These are phyloP conservation scores for Vanacampus margaritifer DNA, from an alignment of 2,113 vertebrate species.

Conservation along the genomic window DNA sequence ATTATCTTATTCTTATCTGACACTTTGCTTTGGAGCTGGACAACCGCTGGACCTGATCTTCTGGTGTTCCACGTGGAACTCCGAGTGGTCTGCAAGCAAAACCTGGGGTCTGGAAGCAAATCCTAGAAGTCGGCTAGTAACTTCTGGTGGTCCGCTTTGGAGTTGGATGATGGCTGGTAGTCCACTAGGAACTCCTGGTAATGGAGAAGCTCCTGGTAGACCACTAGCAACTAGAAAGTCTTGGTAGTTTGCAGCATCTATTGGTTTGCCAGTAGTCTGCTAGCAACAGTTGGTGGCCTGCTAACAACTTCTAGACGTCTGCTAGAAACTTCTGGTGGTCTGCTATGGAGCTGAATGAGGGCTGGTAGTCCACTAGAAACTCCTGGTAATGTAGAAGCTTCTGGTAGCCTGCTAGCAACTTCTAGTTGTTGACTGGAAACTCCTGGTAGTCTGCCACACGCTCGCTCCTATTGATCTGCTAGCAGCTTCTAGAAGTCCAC, in stretches of 20 bases:
- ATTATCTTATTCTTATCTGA: conserved; percentile 40
- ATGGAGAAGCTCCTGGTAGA: no score
- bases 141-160: background rate
- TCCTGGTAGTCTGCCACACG: no score
- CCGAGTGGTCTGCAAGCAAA: background rate
- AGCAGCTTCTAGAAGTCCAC: no score
- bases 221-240: no score
- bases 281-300: background rate
- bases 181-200: no score
- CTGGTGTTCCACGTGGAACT: background rate
- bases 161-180: no score
- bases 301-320: background rate
- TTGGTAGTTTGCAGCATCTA: no score
- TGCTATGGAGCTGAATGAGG: background rate
- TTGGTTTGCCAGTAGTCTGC: background rate
- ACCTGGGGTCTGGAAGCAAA: background rate
- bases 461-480: no score
- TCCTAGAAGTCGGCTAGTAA: background rate
- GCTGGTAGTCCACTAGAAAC: background rate
- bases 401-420: no score
- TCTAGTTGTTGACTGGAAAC: background rate
- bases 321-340: no score
- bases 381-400: background rate
- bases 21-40: conserved; percentile 39
- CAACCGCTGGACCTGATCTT: background rate